These are phyloP conservation scores for Chaenodraco wilsoni DNA, from an alignment of 2,797 vertebrate species.

Conservation along the genomic window DNA sequence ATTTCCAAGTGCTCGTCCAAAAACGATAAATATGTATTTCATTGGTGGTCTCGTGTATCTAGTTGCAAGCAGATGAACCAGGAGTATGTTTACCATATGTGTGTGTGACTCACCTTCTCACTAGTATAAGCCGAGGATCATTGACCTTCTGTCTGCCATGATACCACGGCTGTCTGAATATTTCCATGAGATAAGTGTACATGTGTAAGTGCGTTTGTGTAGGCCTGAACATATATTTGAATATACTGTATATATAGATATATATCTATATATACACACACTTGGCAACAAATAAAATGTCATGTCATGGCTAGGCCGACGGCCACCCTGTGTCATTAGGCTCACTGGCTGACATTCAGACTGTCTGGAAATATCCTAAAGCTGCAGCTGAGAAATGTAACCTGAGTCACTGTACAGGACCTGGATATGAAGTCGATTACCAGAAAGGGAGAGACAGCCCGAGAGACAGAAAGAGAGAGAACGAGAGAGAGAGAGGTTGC, in stretches of 20 bases:
- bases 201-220: background rate
- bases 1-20: too few species aligned
- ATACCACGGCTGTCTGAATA: background rate
- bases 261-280: conserved; percentile 7
- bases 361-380: conserved; percentile 48
- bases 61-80: too few species aligned
- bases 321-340: conserved; percentile 35
- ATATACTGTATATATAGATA: conserved; percentile 1
- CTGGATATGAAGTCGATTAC: conserved; percentile 54
- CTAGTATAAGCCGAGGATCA: conserved; percentile 7
- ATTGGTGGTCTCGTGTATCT: too few species aligned
- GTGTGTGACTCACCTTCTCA: too few species aligned
- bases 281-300: conserved; percentile 35
- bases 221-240: background rate
- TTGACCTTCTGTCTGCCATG: conserved; percentile 8
- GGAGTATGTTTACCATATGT: too few species aligned
- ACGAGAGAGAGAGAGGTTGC: conserved; percentile 20
- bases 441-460: conserved; percentile 3
- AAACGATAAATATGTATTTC: too few species aligned
- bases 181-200: background rate
- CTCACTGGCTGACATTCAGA: conserved; percentile 52
- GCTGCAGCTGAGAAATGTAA: conserved; percentile 44
- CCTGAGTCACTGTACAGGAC: conserved; percentile 35
- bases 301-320: conserved; percentile 27
- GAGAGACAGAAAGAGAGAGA: background rate